Conservation (phyloP, 2,888 invertebrate species). For the Capitulum mitella region DNA sequence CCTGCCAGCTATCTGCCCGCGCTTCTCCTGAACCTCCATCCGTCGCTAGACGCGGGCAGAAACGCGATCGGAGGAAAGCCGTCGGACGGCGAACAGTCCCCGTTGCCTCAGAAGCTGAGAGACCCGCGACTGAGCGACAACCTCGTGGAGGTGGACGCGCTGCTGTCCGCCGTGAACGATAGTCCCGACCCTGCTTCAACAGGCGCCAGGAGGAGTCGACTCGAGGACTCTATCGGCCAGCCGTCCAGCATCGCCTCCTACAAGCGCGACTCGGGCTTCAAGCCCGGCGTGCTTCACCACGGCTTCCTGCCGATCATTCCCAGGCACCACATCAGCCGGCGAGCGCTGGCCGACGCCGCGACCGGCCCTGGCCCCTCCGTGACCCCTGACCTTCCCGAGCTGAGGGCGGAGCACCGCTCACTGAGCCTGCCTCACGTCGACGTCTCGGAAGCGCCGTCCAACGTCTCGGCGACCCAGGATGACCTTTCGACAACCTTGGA, state of each 20-base stretch:
- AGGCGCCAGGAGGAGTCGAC: neutral
- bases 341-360: neutral
- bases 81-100: no score
- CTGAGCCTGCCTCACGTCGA: no score
- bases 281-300: neutral
- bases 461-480: neutral
- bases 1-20: no score
- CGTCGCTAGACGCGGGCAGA: no score
- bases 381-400: neutral
- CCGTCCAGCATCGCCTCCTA: neutral
- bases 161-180: neutral
- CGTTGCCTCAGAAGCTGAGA: no score
- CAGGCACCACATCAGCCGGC: neutral
- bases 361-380: neutral
- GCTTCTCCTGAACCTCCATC: no score
- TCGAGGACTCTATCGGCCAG: neutral
- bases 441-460: no score
- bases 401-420: no score
- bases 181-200: neutral
- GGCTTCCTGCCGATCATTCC: neutral
- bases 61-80: no score
- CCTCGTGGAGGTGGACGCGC: neutral
- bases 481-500: neutral
- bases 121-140: neutral
- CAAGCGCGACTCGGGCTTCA: neutral